A percentile compares a stretch with the other conserved stretches of the same genome.
Evolutionary conservation across 2,797 vertebrate genomes (phyloP).

Genomic region (Merluccius polli): DNA sequence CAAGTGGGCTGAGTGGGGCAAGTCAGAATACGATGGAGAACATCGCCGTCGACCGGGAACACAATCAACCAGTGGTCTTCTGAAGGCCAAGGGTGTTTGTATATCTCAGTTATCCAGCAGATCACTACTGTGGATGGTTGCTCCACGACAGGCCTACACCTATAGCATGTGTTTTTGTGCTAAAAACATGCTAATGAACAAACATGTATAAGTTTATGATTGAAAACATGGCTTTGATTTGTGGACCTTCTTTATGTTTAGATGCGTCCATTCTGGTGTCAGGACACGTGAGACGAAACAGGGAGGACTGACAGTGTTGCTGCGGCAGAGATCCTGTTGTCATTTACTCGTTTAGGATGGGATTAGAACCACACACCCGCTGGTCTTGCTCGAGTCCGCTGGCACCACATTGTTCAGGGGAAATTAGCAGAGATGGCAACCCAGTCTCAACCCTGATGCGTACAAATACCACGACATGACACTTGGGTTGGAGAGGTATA

Average conservation of each 20-base stretch:
- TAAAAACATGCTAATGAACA: not conserved
- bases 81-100: not conserved
- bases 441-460: not conserved
- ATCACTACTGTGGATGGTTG: not conserved
- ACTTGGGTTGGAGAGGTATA: not conserved
- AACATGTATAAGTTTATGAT: not conserved
- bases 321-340: not conserved
- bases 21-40: constrained; percentile 18
- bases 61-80: not conserved
- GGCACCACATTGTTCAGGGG: not conserved
- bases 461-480: not conserved
- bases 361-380: not conserved
- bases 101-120: not conserved
- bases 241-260: not conserved
- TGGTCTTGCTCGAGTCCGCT: not conserved
- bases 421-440: not conserved
- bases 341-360: not conserved
- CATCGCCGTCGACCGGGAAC: not conserved
- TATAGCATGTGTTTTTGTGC: not conserved
- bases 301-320: not conserved
- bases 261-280: not conserved
- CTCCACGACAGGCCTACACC: not conserved
- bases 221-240: not conserved
- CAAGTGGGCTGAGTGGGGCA: constrained; percentile 14
- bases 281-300: not conserved